Evolutionary conservation across 2,888 invertebrate species (phyloP).

Genomic region (Lottia scabra): DNA sequence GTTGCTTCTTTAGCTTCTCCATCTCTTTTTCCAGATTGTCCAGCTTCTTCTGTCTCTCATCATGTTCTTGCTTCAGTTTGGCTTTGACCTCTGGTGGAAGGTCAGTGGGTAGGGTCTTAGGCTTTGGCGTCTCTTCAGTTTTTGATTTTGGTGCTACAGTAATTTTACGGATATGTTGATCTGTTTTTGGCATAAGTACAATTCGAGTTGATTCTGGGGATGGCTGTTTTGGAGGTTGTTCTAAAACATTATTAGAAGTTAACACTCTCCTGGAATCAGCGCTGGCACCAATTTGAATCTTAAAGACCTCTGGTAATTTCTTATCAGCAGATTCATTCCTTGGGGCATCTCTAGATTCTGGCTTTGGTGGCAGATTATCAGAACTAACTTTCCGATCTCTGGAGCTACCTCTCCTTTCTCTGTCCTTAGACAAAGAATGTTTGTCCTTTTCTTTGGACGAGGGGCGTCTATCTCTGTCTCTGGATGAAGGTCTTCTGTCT

Average conservation of each 20-base stretch:
- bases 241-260: not conserved
- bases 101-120: slow-evolving; percentile 3
- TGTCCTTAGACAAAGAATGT: no score
- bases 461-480: not conserved
- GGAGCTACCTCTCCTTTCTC: not conserved
- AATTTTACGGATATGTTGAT: not conserved
- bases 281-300: not conserved
- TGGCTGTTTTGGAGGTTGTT: not conserved
- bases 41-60: slow-evolving; percentile 40
- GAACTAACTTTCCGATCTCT: no score
- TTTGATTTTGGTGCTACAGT: not conserved
- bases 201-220: not conserved
- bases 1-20: slow-evolving; percentile 51
- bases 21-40: slow-evolving; percentile 50
- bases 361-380: no score
- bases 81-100: not conserved
- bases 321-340: not conserved
- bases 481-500: not conserved
- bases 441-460: not conserved
- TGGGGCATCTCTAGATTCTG: no score
- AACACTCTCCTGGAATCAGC: not conserved
- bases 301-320: not conserved
- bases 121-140: not conserved
- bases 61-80: slow-evolving; percentile 29
- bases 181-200: not conserved